Evolutionary conservation across 2,797 vertebrate species (phyloP).

Genomic region (Pseudochirops corinnae): DNA sequence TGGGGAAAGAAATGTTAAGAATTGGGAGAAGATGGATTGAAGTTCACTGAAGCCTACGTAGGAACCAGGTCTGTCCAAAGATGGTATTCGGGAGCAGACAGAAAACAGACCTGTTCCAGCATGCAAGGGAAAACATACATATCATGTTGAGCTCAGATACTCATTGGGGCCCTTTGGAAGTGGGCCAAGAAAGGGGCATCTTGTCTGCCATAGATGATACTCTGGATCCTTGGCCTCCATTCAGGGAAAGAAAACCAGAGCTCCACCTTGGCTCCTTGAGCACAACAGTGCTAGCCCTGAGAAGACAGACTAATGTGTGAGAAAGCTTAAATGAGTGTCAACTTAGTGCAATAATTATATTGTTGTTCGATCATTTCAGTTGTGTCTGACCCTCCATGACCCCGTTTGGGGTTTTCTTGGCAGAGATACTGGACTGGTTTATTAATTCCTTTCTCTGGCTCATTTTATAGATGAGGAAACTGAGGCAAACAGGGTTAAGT

Average conservation of each 20-base stretch:
- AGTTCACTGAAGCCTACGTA: neutral
- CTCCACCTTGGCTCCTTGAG: neutral
- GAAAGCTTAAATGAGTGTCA: neutral
- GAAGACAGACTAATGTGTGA: fast-evolving
- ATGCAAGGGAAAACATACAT: slow-evolving; percentile 38
- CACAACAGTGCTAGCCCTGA: neutral
- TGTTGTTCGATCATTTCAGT: neutral
- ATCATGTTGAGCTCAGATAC: slow-evolving; percentile 42
- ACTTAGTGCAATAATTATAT: neutral
- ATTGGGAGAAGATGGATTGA: neutral
- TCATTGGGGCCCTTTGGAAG: slow-evolving; percentile 52
- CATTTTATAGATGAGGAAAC: neutral
- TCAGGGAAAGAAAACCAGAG: slow-evolving; percentile 16
- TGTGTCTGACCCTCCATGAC: neutral
- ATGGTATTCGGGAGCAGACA: slow-evolving; percentile 17
- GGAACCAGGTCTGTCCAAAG: neutral
- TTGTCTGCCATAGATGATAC: slow-evolving; percentile 17
- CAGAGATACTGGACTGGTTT: neutral
- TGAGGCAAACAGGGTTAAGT: neutral
- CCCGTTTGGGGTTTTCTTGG: neutral
- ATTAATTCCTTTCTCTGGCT: neutral
- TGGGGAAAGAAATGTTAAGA: neutral
- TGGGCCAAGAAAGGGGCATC: slow-evolving; percentile 50
- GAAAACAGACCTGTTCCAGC: slow-evolving; percentile 56
- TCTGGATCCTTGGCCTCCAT: neutral